Conservation (phyloP, 2,113 vertebrate genomes). For the Rafetus swinhoei region DNA sequence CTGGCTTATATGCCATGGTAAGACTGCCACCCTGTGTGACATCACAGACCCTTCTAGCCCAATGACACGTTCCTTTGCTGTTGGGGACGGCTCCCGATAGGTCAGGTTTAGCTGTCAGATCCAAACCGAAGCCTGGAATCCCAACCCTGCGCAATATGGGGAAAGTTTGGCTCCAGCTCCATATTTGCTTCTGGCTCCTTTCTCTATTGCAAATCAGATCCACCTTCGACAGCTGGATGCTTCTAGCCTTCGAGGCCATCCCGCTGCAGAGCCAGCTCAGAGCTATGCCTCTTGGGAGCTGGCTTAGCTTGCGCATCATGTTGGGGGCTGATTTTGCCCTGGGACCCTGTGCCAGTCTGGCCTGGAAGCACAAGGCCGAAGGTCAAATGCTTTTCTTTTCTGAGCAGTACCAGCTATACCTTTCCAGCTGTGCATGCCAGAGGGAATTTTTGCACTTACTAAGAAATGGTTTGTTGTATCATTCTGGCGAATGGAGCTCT, state of each 20-base stretch:
- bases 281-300: background rate
- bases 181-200: background rate
- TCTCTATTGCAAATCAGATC: background rate
- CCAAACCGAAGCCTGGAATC: background rate
- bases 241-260: background rate
- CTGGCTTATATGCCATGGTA: background rate
- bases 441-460: background rate
- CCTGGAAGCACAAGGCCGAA: background rate
- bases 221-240: background rate
- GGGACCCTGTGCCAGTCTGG: background rate
- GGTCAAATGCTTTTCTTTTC: background rate
- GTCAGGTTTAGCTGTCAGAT: background rate
- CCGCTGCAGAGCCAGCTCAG: background rate
- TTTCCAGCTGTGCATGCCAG: background rate
- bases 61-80: background rate
- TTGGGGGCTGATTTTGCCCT: background rate
- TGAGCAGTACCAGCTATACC: accelerated
- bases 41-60: background rate
- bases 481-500: constrained; percentile 14
- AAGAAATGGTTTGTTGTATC: constrained; percentile 21
- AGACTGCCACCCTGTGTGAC: background rate
- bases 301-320: background rate
- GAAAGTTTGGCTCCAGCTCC: background rate
- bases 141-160: background rate
- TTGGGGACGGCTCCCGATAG: background rate